Percentiles rank a stretch among this genome's conserved stretches.
These are phyloP conservation scores for Lophius americanus DNA, from an alignment of 2,797 vertebrate species.

Conservation along the genomic window DNA sequence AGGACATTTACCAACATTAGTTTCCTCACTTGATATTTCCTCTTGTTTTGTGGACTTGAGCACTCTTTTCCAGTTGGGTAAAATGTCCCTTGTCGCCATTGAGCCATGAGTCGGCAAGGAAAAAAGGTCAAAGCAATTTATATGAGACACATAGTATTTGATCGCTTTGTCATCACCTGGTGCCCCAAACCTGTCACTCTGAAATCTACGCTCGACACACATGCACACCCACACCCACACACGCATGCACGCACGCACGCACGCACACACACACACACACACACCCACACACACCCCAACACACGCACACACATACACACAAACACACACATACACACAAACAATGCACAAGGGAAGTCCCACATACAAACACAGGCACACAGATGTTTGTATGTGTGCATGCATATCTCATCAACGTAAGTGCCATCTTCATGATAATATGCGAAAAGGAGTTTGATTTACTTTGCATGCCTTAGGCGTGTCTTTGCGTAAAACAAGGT, in stretches of 20 bases:
- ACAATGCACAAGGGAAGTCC: neutral
- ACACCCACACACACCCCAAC: too few species aligned
- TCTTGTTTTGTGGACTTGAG: slow-evolving; percentile 81
- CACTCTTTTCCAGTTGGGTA: slow-evolving; percentile 83
- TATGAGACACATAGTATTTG: slow-evolving; percentile 86
- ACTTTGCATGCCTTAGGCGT: slow-evolving; percentile 40
- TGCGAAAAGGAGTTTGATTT: slow-evolving; percentile 42
- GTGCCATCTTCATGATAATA: slow-evolving; percentile 59
- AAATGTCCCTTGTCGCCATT: slow-evolving; percentile 82
- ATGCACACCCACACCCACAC: neutral
- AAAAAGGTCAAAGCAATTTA: slow-evolving; percentile 90
- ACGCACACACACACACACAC: slow-evolving; percentile 8
- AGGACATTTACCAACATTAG: slow-evolving; percentile 79
- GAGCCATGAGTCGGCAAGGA: slow-evolving; percentile 77
- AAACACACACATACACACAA: neutral
- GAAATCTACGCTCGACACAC: slow-evolving; percentile 40
- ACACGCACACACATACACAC: slow-evolving; percentile 5
- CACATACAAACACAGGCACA: slow-evolving; percentile 3
- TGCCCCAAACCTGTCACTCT: slow-evolving; percentile 76
- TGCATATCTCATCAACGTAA: slow-evolving; percentile 4
- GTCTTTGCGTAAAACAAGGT: slow-evolving; percentile 52
- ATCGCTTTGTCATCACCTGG: slow-evolving; percentile 85
- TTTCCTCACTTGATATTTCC: slow-evolving; percentile 74
- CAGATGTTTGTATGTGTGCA: slow-evolving; percentile 19
- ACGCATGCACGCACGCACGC: neutral